Evolutionary conservation across 2,113 vertebrate genomes (phyloP).

Genomic region (Gymnocephalus cernua): DNA sequence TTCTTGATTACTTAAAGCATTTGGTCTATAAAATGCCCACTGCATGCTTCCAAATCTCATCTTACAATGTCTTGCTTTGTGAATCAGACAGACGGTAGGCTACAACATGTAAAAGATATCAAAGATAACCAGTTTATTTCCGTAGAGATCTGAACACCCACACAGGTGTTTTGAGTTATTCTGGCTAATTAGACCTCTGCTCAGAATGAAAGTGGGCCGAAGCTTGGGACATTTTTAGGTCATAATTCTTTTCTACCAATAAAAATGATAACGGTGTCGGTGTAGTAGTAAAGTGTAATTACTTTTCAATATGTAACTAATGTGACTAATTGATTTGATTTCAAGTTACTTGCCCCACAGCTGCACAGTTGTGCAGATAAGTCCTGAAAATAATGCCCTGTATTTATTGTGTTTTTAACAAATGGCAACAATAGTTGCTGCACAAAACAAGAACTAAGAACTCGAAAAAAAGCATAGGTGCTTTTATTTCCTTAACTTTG

Average conservation of each 20-base stretch:
- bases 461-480: neutral
- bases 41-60: neutral
- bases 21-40: neutral
- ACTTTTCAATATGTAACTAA: no score
- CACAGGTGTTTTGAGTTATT: no score
- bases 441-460: neutral
- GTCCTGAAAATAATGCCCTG: neutral
- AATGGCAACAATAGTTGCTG: neutral
- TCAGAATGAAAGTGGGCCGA: no score
- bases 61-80: neutral
- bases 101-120: neutral
- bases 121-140: neutral
- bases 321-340: no score
- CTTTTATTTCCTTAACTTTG: slow-evolving; percentile 6
- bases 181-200: no score
- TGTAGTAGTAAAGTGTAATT: no score
- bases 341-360: neutral
- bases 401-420: neutral
- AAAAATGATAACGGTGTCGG: no score
- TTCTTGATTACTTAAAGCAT: neutral
- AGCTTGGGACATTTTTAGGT: no score
- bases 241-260: no score
- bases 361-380: no score
- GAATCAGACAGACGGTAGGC: neutral
- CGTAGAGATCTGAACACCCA: no score